phyloP scores from a whole-genome alignment of 2,888 invertebrate species.

The Kuschelorhynchus macadamiae region DNA sequence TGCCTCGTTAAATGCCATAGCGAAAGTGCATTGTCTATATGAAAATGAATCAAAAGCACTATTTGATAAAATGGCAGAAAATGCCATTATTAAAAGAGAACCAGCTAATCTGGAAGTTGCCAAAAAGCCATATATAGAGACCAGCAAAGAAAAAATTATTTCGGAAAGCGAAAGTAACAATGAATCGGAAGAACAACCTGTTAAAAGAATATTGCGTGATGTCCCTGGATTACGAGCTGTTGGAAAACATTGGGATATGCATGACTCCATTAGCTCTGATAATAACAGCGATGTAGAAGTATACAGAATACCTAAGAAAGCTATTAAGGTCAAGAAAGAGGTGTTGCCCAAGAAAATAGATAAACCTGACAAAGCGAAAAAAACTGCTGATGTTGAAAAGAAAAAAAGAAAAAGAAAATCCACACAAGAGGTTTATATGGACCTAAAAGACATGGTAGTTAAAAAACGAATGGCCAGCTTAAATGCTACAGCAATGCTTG shows the following conservation, averaged over 20 bases:
- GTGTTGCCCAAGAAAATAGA: conserved; percentile 45
- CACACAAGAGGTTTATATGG: conserved; percentile 78
- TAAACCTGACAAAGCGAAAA: conserved; percentile 57
- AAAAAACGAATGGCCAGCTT: conserved; percentile 92
- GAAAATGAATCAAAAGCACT: conserved; percentile 82
- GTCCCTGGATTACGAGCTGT: conserved; percentile 83
- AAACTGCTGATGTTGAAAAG: conserved; percentile 65
- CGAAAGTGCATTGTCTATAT: conserved; percentile 92
- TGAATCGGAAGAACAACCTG: conserved; percentile 38
- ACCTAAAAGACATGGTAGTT: conserved; percentile 89
- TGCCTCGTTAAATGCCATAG: conserved; percentile 89
- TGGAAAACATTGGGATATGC: conserved; percentile 89
- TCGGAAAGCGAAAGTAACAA: conserved; percentile 15
- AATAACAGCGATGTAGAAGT: conserved; percentile 55
- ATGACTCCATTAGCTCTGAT: conserved; percentile 76
- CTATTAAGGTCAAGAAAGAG: conserved; percentile 68
- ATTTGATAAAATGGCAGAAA: conserved; percentile 63
- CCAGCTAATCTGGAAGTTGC: not conserved
- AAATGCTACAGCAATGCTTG: conserved; percentile 91
- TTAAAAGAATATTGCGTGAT: conserved; percentile 76
- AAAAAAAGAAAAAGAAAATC: conserved; percentile 38
- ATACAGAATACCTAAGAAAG: conserved; percentile 13
- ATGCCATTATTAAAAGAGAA: conserved; percentile 41
- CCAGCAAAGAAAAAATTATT: not conserved
- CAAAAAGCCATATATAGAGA: conserved; percentile 6